Evolutionary conservation across 2,888 invertebrate species (phyloP), one percentile per base, ranked within the genome.

Genomic region (Amphipoea oculea): DNA sequence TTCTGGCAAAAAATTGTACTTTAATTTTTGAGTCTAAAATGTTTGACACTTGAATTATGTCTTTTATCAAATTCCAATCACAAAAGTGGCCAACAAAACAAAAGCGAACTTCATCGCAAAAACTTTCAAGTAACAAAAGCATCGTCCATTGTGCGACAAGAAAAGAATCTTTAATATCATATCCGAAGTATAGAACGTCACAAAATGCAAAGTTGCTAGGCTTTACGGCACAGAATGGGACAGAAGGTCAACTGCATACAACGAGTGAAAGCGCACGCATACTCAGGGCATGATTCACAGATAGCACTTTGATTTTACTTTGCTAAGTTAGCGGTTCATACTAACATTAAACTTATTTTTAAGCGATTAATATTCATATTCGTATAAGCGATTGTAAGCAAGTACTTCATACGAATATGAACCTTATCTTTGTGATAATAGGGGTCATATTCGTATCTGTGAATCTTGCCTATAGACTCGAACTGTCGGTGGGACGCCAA

Each of bases 151-250:
- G 20, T 82, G 17, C 1, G 14, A 63, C n/a, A 78, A 82, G 70
- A 73, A 76, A 73, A 79, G 68, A 76, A 71, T 79, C 48, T 78
- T 57, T 60, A 72, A 66, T 78, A 75, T 67, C 65, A 73, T 73
- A 76, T 73, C 62, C n/a, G n/a, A 36, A 45, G 45, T 42, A 57
- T 42, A 36, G 29, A 65, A 51, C 29, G 40, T 51, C 45, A 23
- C 69, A 54, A 80, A 80, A 76, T 66, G 71, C 57, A 57, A 45
- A 76, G 68, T 40, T 69, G 12, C 45, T 42, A 40, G 7, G 20
- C n/a, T n/a, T 51, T 48, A 75, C 23, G 12, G 17, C 4, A 66
- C 14, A 66, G 29, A 75, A 40, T 0, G 1, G 23, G 42, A 12
- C 29, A 75, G 48, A 75, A 79, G 76, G 12, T n/a, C 14, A 0